Base-by-base conservation (phyloP, 1,140 invertebrate species). In the Drosophila ficusphila region DNA sequence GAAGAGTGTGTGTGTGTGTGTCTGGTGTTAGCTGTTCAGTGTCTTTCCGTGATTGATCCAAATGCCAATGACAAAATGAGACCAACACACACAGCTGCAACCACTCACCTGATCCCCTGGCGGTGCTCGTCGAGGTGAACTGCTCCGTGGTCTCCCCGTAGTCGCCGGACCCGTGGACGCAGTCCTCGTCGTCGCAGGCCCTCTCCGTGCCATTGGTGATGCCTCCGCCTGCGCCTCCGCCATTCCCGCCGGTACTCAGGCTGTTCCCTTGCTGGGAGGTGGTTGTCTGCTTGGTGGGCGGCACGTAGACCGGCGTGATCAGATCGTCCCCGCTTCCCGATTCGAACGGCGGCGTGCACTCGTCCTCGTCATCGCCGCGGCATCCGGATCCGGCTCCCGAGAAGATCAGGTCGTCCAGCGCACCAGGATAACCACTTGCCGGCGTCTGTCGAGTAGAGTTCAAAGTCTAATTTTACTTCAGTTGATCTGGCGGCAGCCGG, bases 221-320 rank as follows among this genome's bases (percentile, higher is more conserved):
- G 47, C 14, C 57, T 12, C 52, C 36, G 25, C 14, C 57, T 12
- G 49, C 36, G 25, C 48, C 47, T 4, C 39, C 57, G 16, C 27
- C 58, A 12, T 39, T 34, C 6, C 52, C 70, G 12, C 58, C 51
- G 34, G 49, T 60, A 21, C 54, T 85, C 11, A 72, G 34, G 51
- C 41, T 90, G 34, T 69, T 86, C 39, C 65, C 48, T 91, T 83
- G 75, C 93, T 94, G 39, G 92, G 93, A 58, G 90, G 85, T 93
- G 11, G 94, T 94, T 14, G 96, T 95, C 56, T 95, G 93, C 67
- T 94, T 94, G 18, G 96, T 97, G 3, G 96, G 95, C 14, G 97
- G 96, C 9, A 97, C 95, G 92, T 97, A 98, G 0, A 98, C 96
- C 0, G 97, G 97, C 0, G 97, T 98, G 48, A 98, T 97, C 11